Evolutionary conservation across 2,888 invertebrate species (phyloP).

Genomic region (Tribolium freemani): DNA sequence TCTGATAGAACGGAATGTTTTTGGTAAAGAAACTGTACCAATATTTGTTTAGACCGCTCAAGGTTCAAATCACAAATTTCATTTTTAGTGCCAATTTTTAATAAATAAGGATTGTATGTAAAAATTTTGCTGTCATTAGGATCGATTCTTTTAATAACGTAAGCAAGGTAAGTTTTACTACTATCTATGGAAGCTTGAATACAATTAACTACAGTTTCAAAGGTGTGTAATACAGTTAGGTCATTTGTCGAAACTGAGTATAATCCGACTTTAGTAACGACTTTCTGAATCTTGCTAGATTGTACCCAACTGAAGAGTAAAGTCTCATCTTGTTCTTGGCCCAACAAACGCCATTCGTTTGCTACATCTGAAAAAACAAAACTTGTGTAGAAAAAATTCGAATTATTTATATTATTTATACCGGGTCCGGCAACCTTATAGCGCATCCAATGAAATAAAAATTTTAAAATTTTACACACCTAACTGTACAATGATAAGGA

Average conservation of each 20-base stretch:
- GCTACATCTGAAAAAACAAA: slow-evolving; percentile 71
- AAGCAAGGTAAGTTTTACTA: slow-evolving; percentile 77
- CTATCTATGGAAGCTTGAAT: slow-evolving; percentile 86
- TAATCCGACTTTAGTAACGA: slow-evolving; percentile 71
- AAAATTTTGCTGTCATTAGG: slow-evolving; percentile 49
- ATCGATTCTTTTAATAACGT: slow-evolving; percentile 74
- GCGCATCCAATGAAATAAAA: no score
- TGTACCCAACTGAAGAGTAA: slow-evolving; percentile 79
- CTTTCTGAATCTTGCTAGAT: slow-evolving; percentile 45
- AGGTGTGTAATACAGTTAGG: slow-evolving; percentile 74
- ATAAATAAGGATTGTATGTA: slow-evolving; percentile 76
- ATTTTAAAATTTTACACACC: no score
- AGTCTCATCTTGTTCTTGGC: slow-evolving; percentile 84
- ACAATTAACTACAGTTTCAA: slow-evolving; percentile 76
- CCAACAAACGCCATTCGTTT: slow-evolving; percentile 84
- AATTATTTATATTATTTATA: no score
- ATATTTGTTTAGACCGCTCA: slow-evolving; percentile 78
- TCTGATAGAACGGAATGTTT: slow-evolving; percentile 66
- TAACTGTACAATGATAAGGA: no score
- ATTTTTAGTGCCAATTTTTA: slow-evolving; percentile 70
- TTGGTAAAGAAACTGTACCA: slow-evolving; percentile 84
- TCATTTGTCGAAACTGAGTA: slow-evolving; percentile 75
- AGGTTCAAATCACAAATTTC: slow-evolving; percentile 68
- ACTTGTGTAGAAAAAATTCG: neutral
- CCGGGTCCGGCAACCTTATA: no score